phyloP scores from a whole-genome alignment of 2,888 invertebrate species.

The Harpagoxenus sublaevis region DNA sequence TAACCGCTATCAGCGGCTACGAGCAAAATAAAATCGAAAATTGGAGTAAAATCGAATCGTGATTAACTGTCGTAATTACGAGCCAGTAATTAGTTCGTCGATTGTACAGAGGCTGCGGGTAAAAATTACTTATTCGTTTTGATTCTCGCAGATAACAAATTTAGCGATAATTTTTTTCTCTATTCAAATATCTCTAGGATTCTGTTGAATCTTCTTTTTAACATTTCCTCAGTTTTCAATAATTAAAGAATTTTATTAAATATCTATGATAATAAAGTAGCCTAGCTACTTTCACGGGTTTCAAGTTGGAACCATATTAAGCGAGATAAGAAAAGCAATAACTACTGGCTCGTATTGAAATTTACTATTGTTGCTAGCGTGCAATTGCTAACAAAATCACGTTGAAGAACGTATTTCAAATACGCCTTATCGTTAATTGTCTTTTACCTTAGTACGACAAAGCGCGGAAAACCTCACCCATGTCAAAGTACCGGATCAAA shows the following conservation, averaged over 20 bases:
- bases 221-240: not conserved
- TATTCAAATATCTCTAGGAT: not conserved
- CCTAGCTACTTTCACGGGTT: not conserved
- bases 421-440: constrained; percentile 27
- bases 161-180: not conserved
- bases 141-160: not conserved
- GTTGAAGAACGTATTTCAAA: constrained; percentile 3
- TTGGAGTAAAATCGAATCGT: not conserved
- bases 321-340: not conserved
- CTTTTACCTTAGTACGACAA: constrained; percentile 39
- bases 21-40: not conserved
- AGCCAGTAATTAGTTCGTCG: not conserved
- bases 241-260: not conserved
- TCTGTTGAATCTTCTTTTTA: not conserved
- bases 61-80: not conserved
- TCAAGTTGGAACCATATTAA: not conserved
- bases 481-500: constrained; percentile 56
- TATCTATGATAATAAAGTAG: not conserved
- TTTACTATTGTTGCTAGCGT: not conserved
- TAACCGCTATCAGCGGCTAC: not conserved
- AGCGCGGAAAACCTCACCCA: constrained; percentile 26
- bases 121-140: constrained; percentile 4
- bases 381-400: not conserved
- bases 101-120: not conserved
- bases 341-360: not conserved